Base-by-base conservation (phyloP, 2,888 invertebrate genomes). In the Balanococcus diminutus region DNA sequence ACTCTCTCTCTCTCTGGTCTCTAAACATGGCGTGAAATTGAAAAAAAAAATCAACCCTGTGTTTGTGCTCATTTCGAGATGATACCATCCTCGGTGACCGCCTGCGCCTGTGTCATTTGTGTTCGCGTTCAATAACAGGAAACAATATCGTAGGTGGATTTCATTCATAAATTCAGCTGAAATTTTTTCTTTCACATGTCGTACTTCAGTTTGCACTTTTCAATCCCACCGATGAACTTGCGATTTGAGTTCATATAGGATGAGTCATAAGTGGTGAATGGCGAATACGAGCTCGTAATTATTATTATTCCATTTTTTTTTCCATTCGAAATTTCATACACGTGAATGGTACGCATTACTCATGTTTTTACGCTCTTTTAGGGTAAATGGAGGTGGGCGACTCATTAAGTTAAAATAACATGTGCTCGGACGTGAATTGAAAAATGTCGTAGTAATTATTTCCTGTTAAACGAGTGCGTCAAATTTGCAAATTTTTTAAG, bases 131-230 rank as follows among this genome's bases (percentile, higher is more conserved):
- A 72, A 72, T 16, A 36, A 79, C 75, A 79, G 75, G 75, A 79
- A 79, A 19, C 11, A 2, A n/a, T 36, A 79, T 36, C 36, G 75
- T 79, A 36, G 75, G 75, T 36, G 75, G 32, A 22, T 36, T 31
- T 22, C 75, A 79, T 79, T 79, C 75, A 79, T 79, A 32, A 36
- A 36, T 79, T 36, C 36, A 36, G 8, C 75, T 36, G 75, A 79
- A 79, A 79, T 36, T 36, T 19, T 32, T 28, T 22, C 28, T 32
- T 28, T 22, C 28, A 28, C 28, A 11, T 9, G 36, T 36, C n/a
- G 22, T n/a, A 56, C 22, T 36, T n/a, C n/a, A n/a, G 56, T 8
- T 19, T 19, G 1, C 56, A 19, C 3, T 25, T 67, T 67, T 67
- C 28, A 79, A 16, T 6, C 11, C 75, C n/a, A 79, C 3, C 36